Conservation (phyloP, 2,113 vertebrate species). For the Todiramphus saurophagus region DNA sequence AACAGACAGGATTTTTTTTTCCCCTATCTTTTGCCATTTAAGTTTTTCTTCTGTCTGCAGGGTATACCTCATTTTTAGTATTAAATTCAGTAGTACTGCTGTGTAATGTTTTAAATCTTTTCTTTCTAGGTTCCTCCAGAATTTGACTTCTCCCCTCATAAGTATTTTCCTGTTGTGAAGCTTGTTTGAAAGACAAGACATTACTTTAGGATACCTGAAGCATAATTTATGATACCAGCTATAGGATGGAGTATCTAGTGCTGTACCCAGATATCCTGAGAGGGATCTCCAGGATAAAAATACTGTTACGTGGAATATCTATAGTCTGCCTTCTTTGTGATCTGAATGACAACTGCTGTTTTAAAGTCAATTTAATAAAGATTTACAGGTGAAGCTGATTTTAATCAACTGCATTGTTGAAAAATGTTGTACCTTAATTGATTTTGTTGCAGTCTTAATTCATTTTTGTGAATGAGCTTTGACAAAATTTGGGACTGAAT, state of each 20-base stretch:
- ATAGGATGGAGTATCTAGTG: background rate
- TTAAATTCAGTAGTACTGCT: background rate
- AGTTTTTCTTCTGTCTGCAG: background rate
- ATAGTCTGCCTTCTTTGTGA: slow-evolving; percentile 31
- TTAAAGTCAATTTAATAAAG: slow-evolving; percentile 69
- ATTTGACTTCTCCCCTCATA: slow-evolving; percentile 98
- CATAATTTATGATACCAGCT: background rate
- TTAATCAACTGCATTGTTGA: slow-evolving; percentile 46
- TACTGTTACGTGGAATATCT: slow-evolving; percentile 40
- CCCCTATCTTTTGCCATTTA: background rate
- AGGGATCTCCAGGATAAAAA: slow-evolving; percentile 10
- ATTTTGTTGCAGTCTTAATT: slow-evolving; percentile 64
- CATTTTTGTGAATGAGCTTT: slow-evolving; percentile 33
- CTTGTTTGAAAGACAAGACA: slow-evolving; percentile 82
- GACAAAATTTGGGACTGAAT: slow-evolving; percentile 36
- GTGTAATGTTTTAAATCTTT: background rate
- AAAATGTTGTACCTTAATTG: slow-evolving; percentile 8
- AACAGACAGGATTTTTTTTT: no score
- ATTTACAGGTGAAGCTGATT: slow-evolving; percentile 43
- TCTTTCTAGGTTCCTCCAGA: slow-evolving; percentile 88
- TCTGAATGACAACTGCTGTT: slow-evolving; percentile 70
- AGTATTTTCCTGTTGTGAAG: slow-evolving; percentile 97
- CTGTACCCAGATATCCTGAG: background rate
- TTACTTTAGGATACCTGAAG: background rate
- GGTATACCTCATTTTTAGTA: background rate